These are phyloP conservation scores for Tursiops truncatus DNA, from an alignment of 2,113 vertebrate genomes.

Conservation along the genomic window DNA sequence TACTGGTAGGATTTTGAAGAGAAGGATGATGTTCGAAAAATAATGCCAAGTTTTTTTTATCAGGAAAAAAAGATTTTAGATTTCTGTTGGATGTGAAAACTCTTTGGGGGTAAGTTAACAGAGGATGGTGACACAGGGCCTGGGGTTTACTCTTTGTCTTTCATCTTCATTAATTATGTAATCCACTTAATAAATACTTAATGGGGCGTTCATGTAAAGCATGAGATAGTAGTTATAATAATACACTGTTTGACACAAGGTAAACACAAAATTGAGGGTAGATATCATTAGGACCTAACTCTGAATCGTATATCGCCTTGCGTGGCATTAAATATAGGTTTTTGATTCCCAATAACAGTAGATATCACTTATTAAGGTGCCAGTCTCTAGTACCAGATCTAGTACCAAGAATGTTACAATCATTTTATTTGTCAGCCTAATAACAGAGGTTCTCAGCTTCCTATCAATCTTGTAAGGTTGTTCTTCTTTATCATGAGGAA, in stretches of 20 bases:
- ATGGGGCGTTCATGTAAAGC: neutral
- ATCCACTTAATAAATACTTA: neutral
- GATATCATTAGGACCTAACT: neutral
- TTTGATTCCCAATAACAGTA: neutral
- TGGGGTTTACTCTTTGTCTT: neutral
- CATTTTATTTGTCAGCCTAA: neutral
- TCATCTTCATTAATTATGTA: neutral
- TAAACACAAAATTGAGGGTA: neutral
- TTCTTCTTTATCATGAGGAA: neutral
- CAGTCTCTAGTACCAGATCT: neutral
- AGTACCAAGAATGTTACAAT: neutral
- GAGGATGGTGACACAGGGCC: neutral
- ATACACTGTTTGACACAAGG: neutral
- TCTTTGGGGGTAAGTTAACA: neutral
- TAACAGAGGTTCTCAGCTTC: neutral
- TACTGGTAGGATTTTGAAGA: conserved; percentile 6
- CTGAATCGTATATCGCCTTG: neutral
- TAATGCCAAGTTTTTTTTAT: neutral
- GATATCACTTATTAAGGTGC: neutral
- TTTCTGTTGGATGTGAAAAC: neutral
- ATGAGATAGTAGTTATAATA: neutral
- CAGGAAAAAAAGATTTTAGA: neutral
- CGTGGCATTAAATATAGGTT: neutral
- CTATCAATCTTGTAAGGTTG: neutral
- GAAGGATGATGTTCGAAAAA: neutral